phyloP scores from a whole-genome alignment of 2,888 invertebrate species.

The Venusia cambrica region DNA sequence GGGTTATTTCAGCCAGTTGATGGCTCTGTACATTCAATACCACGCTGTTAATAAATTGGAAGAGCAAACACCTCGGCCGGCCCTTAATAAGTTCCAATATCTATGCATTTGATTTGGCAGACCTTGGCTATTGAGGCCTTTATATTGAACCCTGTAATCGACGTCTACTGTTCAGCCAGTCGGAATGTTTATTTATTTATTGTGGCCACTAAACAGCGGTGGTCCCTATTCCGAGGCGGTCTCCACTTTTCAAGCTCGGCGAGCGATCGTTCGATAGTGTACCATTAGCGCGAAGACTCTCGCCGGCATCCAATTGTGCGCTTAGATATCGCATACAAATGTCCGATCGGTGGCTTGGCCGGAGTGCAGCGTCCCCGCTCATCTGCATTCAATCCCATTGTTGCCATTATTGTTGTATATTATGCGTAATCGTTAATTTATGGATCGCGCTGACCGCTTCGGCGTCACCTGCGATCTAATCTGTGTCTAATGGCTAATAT shows the following conservation, averaged over 20 bases:
- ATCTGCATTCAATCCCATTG: constrained; percentile 81
- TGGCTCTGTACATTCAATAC: too few species aligned
- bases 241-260: constrained; percentile 65
- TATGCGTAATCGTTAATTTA: constrained; percentile 78
- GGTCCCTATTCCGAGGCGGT: constrained; percentile 71
- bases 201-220: constrained; percentile 61
- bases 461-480: constrained; percentile 49
- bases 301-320: constrained; percentile 80
- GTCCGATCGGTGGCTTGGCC: constrained; percentile 62
- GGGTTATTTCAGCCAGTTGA: too few species aligned
- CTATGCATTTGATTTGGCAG: constrained; percentile 10
- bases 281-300: constrained; percentile 79
- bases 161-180: constrained; percentile 30
- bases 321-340: constrained; percentile 80
- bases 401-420: constrained; percentile 74
- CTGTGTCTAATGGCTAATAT: constrained; percentile 37
- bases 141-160: constrained; percentile 26
- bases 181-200: constrained; percentile 66
- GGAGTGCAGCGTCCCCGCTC: constrained; percentile 50
- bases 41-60: too few species aligned
- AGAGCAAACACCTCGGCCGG: too few species aligned
- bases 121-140: constrained; percentile 17
- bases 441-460: constrained; percentile 56
- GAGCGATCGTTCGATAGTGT: constrained; percentile 75
- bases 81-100: constrained; percentile 12